Base-by-base conservation (phyloP, 2,113 vertebrate genomes). In the Paramisgurnus dabryanus region DNA sequence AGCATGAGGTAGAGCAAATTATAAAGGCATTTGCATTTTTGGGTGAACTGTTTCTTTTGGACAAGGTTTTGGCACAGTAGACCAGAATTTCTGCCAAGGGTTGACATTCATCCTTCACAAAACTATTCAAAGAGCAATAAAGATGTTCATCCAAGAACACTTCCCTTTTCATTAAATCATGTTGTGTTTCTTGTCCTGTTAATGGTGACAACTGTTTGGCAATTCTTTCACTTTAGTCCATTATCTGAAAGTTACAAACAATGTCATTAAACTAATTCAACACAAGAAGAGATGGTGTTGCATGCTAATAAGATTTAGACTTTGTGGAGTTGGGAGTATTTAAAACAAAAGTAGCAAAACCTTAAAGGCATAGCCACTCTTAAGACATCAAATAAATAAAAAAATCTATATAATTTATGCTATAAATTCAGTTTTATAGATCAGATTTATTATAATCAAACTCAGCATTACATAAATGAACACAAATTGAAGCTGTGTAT, bases 391-490 rank as follows among this genome's bases (percentile, higher is more conserved):
- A 41, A 72, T 43, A 55, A 8, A 10, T 2, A 22, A 22, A 22
- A 22, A 22, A 22, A 22, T 22, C 22, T 22, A 22, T 22, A 22
- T 49, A 3, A 49, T 49, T 49, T 49, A 50, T 50, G 49, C 12
- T 50, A 4, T 11, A 34, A 40, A 71, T 8, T 4, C 4, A 4
- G 6, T 57, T 69, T 68, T 55, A 40, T 10, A 58, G 39, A 72
- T 15, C 41, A 10, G 17, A 73, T 63, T 40, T 39, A 76, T 76
- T 49, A 64, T 0, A 13, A 64, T 45, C 40, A n/a, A 76, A 50
- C 60, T 76, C 60, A 17, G 60, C 73, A n/a, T 64, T 5, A 49
- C 60, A 76, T 76, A 49, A 76, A 76, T 76, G 43, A 76, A 15
- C 5, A 58, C 22, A 22, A 22, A 22, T 22, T 22, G 22, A 34